Conservation (phyloP, 1,140 invertebrate species). For the Conopomorpha cramerella region DNA sequence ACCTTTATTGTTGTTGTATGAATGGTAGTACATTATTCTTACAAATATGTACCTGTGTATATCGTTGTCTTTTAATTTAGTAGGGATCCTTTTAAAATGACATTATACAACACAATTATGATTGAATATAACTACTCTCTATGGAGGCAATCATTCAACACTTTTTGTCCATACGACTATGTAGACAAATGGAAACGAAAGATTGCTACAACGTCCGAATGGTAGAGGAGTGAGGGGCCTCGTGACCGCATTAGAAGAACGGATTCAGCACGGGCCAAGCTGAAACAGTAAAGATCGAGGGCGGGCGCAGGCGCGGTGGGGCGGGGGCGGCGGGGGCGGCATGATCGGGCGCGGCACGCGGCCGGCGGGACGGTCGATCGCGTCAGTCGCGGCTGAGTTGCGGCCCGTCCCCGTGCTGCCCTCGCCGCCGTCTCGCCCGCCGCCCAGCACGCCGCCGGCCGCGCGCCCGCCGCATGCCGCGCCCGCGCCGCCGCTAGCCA, state of each 20-base stretch:
- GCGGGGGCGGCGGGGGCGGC: constrained; percentile 13
- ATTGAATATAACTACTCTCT: too few relatives aligned
- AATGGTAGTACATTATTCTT: too few relatives aligned
- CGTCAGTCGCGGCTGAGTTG: constrained; percentile 27
- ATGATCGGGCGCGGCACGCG: constrained; percentile 9
- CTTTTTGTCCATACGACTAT: background rate
- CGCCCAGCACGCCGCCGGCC: constrained; percentile 2
- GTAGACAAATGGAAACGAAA: background rate
- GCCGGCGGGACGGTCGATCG: constrained; percentile 11
- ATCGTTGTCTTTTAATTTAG: too few relatives aligned
- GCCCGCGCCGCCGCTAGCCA: constrained; percentile 25
- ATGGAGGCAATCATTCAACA: too few relatives aligned
- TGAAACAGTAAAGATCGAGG: background rate
- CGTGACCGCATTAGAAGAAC: background rate
- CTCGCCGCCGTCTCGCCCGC: constrained; percentile 9
- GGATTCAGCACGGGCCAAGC: background rate
- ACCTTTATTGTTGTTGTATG: too few relatives aligned
- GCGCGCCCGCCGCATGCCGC: constrained; percentile 8
- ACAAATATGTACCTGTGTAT: too few relatives aligned
- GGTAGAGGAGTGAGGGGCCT: background rate
- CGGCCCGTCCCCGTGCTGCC: constrained; percentile 13
- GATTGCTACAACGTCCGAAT: background rate
- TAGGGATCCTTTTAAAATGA: too few relatives aligned
- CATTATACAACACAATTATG: too few relatives aligned
- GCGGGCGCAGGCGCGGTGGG: constrained; percentile 7